Evolutionary conservation across 1,140 invertebrate species (phyloP).

Genomic region (Delia radicum): DNA sequence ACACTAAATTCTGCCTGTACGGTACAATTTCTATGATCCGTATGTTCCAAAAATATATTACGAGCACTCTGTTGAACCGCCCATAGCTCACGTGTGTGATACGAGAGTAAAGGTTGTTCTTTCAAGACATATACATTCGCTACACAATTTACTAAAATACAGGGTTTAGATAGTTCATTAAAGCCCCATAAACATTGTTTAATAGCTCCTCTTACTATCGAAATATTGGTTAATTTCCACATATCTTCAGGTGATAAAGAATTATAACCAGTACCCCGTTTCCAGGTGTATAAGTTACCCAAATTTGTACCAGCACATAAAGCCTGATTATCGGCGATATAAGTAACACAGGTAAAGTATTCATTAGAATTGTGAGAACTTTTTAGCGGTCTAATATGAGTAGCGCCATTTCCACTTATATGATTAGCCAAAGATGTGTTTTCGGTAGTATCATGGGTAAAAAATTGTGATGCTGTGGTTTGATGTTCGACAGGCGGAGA

Average conservation of each 20-base stretch:
- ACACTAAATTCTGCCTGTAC: slow-evolving; percentile 79
- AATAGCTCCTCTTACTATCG: slow-evolving; percentile 67
- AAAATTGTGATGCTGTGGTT: slow-evolving; percentile 32
- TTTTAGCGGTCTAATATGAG: neutral
- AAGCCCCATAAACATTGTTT: slow-evolving; percentile 76
- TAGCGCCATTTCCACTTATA: neutral
- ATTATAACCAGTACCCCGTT: slow-evolving; percentile 57
- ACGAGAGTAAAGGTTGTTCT: slow-evolving; percentile 48
- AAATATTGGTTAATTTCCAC: slow-evolving; percentile 69
- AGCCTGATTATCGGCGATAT: slow-evolving; percentile 65
- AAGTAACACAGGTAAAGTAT: slow-evolving; percentile 73
- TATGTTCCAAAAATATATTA: slow-evolving; percentile 63
- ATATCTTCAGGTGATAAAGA: slow-evolving; percentile 57
- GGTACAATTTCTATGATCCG: slow-evolving; percentile 58
- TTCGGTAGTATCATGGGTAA: slow-evolving; percentile 10
- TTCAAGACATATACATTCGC: slow-evolving; percentile 80
- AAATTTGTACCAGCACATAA: slow-evolving; percentile 89
- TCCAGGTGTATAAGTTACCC: slow-evolving; percentile 89
- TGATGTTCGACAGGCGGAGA: neutral
- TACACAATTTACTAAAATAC: slow-evolving; percentile 83
- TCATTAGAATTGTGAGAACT: slow-evolving; percentile 59
- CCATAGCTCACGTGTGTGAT: slow-evolving; percentile 66
- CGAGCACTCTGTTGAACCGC: slow-evolving; percentile 70
- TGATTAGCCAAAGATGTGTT: neutral
- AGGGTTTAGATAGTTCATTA: slow-evolving; percentile 65